Evolutionary conservation across 2,888 invertebrate genomes (phyloP).

Genomic region (Oxyteleia sp.): DNA sequence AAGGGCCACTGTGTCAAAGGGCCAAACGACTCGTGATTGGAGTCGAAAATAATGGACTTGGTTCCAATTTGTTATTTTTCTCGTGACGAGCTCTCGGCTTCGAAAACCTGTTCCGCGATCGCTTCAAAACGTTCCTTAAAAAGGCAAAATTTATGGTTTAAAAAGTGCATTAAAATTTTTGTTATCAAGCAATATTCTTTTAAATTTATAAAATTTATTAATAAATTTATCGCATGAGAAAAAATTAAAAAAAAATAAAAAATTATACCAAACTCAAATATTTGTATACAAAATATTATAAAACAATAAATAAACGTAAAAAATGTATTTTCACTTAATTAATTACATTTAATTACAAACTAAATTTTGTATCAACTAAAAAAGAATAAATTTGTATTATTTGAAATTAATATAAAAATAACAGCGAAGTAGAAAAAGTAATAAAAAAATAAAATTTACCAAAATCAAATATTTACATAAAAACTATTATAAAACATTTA

Average conservation of each 20-base stretch:
- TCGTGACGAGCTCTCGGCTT: constrained; percentile 47
- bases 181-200: not conserved
- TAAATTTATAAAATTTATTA: not conserved
- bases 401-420: no score
- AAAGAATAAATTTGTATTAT: no score
- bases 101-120: constrained; percentile 73
- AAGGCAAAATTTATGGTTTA: not conserved
- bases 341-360: no score
- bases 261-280: not conserved
- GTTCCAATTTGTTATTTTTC: constrained; percentile 29
- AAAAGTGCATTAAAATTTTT: not conserved
- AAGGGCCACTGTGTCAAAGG: constrained; percentile 28
- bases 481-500: no score
- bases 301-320: no score
- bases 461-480: no score
- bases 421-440: no score
- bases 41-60: constrained; percentile 29
- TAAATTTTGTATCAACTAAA: no score
- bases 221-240: not conserved
- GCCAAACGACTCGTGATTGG: constrained; percentile 33
- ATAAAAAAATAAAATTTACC: no score
- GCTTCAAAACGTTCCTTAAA: constrained; percentile 38
- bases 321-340: no score
- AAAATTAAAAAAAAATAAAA: not conserved
- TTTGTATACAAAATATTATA: not conserved